phyloP scores from a whole-genome alignment of 2,113 vertebrate genomes.

The Oreotrochilus melanogaster region DNA sequence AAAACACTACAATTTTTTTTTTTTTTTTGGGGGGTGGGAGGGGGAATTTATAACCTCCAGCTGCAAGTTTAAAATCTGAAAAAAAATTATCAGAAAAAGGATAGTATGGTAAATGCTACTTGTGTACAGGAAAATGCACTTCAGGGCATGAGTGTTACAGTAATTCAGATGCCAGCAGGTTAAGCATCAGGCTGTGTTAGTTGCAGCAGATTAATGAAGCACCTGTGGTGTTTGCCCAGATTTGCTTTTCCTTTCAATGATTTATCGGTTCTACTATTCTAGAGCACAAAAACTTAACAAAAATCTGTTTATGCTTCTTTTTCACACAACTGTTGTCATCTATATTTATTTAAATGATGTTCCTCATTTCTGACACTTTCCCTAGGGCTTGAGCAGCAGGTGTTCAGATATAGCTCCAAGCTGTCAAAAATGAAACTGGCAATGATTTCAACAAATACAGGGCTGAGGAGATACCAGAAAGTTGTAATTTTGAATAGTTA shows the following conservation, averaged over 20 bases:
- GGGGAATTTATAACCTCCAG: neutral
- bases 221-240: conserved; percentile 8
- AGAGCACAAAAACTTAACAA: neutral
- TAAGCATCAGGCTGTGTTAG: conserved; percentile 3
- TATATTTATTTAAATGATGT: conserved; percentile 28
- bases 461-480: neutral
- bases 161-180: neutral
- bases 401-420: conserved; percentile 22
- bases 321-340: neutral
- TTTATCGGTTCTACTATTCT: neutral
- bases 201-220: conserved; percentile 11
- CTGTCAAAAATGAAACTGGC: conserved; percentile 32
- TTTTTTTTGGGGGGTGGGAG: too few species aligned
- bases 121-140: neutral
- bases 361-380: conserved; percentile 25
- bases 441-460: neutral
- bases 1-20: neutral
- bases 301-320: conserved; percentile 17
- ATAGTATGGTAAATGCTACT: neutral
- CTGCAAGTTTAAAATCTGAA: neutral
- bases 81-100: neutral
- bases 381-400: conserved; percentile 7
- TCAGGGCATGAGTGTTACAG: neutral
- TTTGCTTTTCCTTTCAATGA: neutral
- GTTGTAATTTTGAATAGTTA: conserved; percentile 11